Percentiles rank a stretch among this genome's conserved stretches.
Conservation (phyloP, 2,797 vertebrate genomes). For the Anguilla megastoma region DNA sequence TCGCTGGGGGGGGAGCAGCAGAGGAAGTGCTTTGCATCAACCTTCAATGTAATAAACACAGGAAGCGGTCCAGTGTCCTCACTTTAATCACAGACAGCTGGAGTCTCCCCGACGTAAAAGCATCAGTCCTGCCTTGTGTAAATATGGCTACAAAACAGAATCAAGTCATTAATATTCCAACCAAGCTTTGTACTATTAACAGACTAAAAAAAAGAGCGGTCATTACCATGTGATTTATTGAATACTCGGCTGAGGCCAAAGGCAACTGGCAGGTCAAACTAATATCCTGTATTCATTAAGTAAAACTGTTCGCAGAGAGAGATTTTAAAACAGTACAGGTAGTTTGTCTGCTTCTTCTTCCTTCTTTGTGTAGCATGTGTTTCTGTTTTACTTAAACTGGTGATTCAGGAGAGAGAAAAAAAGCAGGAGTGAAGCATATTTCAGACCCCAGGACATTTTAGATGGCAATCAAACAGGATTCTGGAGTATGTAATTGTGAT, state of each 20-base stretch:
- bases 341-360: conserved; percentile 12
- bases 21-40: conserved; percentile 50
- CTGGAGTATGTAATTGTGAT: conserved; percentile 5
- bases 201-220: conserved; percentile 10
- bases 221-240: conserved; percentile 20
- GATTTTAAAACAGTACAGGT: not conserved
- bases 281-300: conserved; percentile 32
- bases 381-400: conserved; percentile 52
- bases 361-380: conserved; percentile 43
- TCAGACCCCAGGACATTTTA: conserved; percentile 20
- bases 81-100: conserved; percentile 68
- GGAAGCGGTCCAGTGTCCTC: conserved; percentile 61
- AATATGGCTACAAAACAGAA: conserved; percentile 53
- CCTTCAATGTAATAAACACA: conserved; percentile 65
- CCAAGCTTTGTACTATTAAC: conserved; percentile 31
- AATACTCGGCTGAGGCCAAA: not conserved
- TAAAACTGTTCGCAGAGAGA: not conserved
- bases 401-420: conserved; percentile 41
- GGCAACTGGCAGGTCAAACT: conserved; percentile 29
- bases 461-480: conserved; percentile 3
- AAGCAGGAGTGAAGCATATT: conserved; percentile 31
- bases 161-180: conserved; percentile 56
- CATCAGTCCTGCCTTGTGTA: conserved; percentile 45
- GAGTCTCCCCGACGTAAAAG: conserved; percentile 42
- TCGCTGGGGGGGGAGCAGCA: conserved; percentile 19